Evolutionary conservation across 1,140 invertebrate species (phyloP).

Genomic region (Bombus soroeensis): DNA sequence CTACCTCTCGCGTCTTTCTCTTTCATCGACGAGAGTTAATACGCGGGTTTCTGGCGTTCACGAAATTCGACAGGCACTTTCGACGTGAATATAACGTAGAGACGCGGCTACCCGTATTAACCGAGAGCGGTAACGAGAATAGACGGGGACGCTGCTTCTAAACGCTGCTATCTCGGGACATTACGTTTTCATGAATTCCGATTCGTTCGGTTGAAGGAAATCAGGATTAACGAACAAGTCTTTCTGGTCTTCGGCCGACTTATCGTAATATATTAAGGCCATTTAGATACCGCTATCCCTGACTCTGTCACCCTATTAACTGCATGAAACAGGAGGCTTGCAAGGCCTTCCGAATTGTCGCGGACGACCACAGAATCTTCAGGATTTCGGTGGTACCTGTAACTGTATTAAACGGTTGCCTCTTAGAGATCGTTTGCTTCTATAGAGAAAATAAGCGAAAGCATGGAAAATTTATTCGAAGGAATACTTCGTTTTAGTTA

Average conservation of each 20-base stretch:
- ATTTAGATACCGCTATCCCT: slow-evolving; percentile 62
- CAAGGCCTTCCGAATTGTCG: slow-evolving; percentile 7
- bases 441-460: not conserved
- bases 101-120: slow-evolving; percentile 37
- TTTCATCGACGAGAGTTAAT: not conserved
- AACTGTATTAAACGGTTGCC: not conserved
- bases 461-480: not conserved
- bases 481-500: too few species aligned
- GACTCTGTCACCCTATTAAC: slow-evolving; percentile 55
- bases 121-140: not conserved
- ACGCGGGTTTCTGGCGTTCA: not conserved
- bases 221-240: slow-evolving; percentile 33
- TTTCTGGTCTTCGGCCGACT: slow-evolving; percentile 34
- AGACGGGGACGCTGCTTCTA: slow-evolving; percentile 1
- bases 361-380: not conserved
- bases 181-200: slow-evolving; percentile 52
- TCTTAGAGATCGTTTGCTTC: not conserved
- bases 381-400: not conserved
- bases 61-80: slow-evolving; percentile 16
- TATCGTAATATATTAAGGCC: slow-evolving; percentile 55
- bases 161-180: slow-evolving; percentile 40
- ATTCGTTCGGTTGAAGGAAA: slow-evolving; percentile 33
- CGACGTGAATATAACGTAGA: not conserved
- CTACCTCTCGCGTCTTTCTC: not conserved
- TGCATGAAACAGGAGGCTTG: not conserved